Conservation (phyloP, 2,113 vertebrate species). For the Myocastor coypus region DNA sequence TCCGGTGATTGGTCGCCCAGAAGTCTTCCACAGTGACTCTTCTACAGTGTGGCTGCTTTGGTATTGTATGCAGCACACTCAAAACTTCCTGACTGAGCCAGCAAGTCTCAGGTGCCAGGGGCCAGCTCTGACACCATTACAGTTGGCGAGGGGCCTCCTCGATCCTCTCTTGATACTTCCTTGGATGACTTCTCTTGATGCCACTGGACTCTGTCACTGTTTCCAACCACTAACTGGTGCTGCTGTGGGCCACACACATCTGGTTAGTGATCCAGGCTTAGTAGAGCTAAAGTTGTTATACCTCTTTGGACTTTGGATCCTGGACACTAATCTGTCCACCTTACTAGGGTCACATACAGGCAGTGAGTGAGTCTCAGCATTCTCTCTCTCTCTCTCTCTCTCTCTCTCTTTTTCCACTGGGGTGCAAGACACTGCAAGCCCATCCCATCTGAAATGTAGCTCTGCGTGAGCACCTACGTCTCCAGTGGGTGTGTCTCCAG, state of each 20-base stretch:
- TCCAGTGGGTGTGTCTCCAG: too few relatives aligned
- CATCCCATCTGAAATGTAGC: background rate
- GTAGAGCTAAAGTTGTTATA: background rate
- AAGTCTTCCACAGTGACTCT: background rate
- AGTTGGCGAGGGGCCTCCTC: background rate
- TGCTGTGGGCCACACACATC: background rate
- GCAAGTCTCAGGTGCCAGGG: background rate
- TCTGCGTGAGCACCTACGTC: background rate
- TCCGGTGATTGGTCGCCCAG: too few relatives aligned
- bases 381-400: too few relatives aligned
- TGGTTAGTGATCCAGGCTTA: background rate
- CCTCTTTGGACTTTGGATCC: background rate
- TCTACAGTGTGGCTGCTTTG: background rate
- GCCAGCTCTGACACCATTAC: background rate
- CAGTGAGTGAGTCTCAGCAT: background rate
- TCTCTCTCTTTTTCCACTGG: background rate
- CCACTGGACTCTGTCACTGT: background rate
- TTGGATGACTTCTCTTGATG: background rate
- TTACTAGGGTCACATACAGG: background rate
- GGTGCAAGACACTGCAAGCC: background rate
- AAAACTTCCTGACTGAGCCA: background rate
- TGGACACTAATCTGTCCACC: background rate
- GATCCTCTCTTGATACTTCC: background rate
- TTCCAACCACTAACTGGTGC: background rate
- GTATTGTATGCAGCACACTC: background rate